Conservation (phyloP, 2,113 vertebrate genomes). For the Piaya cayana region DNA sequence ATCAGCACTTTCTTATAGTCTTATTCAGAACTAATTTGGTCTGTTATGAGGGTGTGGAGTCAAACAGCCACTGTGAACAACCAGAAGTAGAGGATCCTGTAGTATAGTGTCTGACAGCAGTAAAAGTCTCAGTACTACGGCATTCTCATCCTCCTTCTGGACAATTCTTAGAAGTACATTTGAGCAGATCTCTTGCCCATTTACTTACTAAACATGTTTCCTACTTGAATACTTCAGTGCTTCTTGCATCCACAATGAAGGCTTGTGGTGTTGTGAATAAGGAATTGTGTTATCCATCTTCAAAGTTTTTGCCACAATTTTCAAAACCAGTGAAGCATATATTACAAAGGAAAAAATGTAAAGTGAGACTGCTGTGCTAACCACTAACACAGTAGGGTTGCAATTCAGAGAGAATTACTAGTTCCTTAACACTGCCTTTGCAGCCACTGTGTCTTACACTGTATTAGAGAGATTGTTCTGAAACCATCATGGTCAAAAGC, state of each 20-base stretch:
- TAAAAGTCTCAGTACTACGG: background rate
- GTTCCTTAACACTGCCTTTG: background rate
- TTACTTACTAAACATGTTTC: background rate
- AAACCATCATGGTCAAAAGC: background rate
- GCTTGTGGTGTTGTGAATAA: background rate
- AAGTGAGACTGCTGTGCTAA: background rate
- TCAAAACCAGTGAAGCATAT: background rate
- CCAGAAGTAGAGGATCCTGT: background rate
- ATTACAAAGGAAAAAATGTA: background rate
- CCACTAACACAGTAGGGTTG: background rate
- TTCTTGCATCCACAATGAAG: background rate
- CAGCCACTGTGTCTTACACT: background rate
- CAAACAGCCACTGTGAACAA: background rate
- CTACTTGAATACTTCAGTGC: background rate
- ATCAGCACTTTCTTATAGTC: background rate
- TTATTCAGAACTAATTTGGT: background rate
- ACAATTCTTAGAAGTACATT: background rate
- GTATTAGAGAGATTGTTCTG: background rate
- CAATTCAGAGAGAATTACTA: conserved; percentile 21
- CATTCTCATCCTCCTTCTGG: background rate
- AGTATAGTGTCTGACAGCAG: background rate
- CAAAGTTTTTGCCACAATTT: conserved; percentile 15
- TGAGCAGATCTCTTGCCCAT: background rate
- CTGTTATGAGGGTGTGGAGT: background rate
- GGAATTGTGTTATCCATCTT: background rate